Conservation (phyloP, 64 coral and sea anemone genomes). For the Acropora tenuis region DNA sequence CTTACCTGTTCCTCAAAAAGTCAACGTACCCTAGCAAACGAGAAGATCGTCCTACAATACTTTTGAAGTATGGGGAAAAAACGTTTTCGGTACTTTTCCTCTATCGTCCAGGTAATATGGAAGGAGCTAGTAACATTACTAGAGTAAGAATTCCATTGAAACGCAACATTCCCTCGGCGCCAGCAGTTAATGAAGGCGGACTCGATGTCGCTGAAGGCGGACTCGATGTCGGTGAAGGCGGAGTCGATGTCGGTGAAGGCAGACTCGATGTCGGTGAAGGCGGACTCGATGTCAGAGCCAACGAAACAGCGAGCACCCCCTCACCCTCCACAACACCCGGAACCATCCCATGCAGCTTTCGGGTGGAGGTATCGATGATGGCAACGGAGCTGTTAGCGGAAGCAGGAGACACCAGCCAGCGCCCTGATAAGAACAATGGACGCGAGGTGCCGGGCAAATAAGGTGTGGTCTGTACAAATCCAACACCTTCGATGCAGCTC, state of each 20-base stretch:
- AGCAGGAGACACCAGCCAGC: conserved; percentile 48
- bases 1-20: too few species aligned
- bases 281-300: too few species aligned
- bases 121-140: neutral
- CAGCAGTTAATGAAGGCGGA: neutral
- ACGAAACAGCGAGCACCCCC: neutral
- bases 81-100: too few species aligned
- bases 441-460: neutral
- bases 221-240: too few species aligned
- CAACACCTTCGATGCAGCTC: conserved; percentile 31
- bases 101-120: too few species aligned
- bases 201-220: too few species aligned
- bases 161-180: neutral
- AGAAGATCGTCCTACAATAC: too few species aligned
- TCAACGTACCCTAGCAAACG: too few species aligned
- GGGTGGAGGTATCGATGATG: conserved; percentile 27
- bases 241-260: too few species aligned
- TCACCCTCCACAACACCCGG: neutral
- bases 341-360: conserved; percentile 37
- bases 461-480: neutral
- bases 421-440: neutral
- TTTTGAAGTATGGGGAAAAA: too few species aligned
- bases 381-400: conserved; percentile 17
- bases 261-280: too few species aligned
- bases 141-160: neutral